Base-by-base conservation (phyloP, 2,797 vertebrate genomes). In the Carapus acus region DNA sequence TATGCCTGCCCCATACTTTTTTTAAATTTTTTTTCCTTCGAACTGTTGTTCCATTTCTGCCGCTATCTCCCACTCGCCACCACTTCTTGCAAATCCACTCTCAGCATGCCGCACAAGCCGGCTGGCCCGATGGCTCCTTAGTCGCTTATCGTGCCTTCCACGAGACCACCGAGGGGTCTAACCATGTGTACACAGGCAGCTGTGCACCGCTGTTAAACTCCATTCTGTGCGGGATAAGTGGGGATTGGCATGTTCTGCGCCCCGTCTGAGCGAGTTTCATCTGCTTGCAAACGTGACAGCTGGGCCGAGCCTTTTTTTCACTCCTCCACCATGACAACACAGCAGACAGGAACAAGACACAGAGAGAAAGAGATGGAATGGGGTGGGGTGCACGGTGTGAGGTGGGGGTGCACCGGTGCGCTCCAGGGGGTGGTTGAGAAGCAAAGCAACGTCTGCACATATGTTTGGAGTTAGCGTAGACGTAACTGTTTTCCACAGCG, bases 381-480 rank as follows among this genome's bases (percentile, higher is more conserved):
- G 65, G 59, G 55, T 5, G 24, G 24, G 58, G 58, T 58, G 68
- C 43, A 71, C 49, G 3, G 3, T 2, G 12, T 27, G 55, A 56
- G 68, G 54, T 1, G 43, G 49, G 44, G 54, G 53, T 47, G 68
- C n/a, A n/a, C 73, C 73, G 23, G 68, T 52, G 60, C 70, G n/a
- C 71, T 67, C 65, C 68, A 54, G 55, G 52, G 66, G 71, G 63
- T 42, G 71, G 69, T 72, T 65, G n/a, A 46, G 49, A 72, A 71
- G 63, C 81, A 69, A 82, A 85, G 74, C 84, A 89, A 88, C 79
- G 82, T 73, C 71, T 83, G 77, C 81, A 73, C 81, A 82, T 87
- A 84, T 83, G 84, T 81, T 86, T 61, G 54, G 79, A 68, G 62
- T 82, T 79, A 74, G 71, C 53, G 14, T 62, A 38, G 82, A 83